phyloP scores from a whole-genome alignment of 2,888 invertebrate species.

The Rotaria socialis region DNA sequence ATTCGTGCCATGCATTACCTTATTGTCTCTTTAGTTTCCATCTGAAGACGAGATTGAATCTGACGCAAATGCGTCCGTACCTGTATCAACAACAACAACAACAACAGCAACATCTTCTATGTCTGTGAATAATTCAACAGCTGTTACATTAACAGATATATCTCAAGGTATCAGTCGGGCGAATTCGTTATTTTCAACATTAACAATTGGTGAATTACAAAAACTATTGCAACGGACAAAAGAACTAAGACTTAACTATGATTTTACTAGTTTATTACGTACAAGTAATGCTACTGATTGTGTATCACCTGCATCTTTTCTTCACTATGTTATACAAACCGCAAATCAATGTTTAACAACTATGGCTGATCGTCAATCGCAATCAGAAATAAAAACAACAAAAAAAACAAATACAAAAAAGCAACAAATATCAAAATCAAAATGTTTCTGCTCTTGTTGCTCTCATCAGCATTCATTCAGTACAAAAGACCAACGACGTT shows the following conservation, averaged over 20 bases:
- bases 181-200: background rate
- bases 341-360: slow-evolving; percentile 31
- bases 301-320: background rate
- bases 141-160: background rate
- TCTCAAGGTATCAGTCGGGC: background rate
- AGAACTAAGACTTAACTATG: slow-evolving; percentile 25
- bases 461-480: background rate
- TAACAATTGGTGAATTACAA: slow-evolving; percentile 26
- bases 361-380: background rate
- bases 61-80: background rate
- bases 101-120: background rate
- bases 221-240: slow-evolving; percentile 19
- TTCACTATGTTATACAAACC: slow-evolving; percentile 26
- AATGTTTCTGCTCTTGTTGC: slow-evolving; percentile 16
- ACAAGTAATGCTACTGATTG: background rate
- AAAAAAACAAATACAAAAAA: background rate
- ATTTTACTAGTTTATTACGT: background rate
- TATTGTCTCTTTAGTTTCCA: background rate
- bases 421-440: slow-evolving; percentile 9
- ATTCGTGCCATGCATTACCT: no score
- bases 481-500: background rate
- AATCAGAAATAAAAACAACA: background rate
- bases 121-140: background rate
- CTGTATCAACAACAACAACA: no score
- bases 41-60: slow-evolving; percentile 11